Evolutionary conservation across 2,113 vertebrate genomes (phyloP).

Genomic region (Loxodonta africana): DNA sequence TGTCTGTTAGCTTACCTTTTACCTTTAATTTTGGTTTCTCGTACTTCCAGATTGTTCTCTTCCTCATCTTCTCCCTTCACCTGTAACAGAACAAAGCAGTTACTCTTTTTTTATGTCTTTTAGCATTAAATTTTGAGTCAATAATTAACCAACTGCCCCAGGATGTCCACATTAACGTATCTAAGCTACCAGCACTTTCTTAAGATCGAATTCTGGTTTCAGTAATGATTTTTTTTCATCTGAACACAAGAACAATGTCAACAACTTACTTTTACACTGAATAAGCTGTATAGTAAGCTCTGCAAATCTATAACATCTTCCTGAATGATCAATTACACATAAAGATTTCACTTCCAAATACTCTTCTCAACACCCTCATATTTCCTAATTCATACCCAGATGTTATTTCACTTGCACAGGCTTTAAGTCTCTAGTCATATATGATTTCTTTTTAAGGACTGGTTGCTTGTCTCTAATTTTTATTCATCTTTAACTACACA

Average conservation of each 20-base stretch:
- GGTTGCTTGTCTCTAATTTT: background rate
- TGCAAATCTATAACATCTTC: background rate
- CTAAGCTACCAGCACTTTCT: background rate
- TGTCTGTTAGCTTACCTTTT: conserved; percentile 89
- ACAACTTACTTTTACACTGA: background rate
- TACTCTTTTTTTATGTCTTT: background rate
- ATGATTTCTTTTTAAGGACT: background rate
- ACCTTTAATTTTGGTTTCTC: conserved; percentile 93
- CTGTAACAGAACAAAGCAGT: conserved; percentile 85
- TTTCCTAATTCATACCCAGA: background rate
- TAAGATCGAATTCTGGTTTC: conserved; percentile 11
- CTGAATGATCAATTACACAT: background rate
- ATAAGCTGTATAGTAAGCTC: background rate
- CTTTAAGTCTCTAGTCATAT: background rate
- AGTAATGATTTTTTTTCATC: background rate
- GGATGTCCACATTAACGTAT: background rate
- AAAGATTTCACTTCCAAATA: background rate
- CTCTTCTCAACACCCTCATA: background rate
- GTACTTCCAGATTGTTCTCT: conserved; percentile 93
- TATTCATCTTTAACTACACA: background rate
- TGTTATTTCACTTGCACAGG: background rate
- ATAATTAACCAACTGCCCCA: background rate
- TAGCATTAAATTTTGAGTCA: conserved; percentile 21
- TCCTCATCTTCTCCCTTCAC: conserved; percentile 97
- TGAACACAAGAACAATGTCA: background rate